phyloP scores from a whole-genome alignment of 1,140 invertebrate genomes.

The Macrotrachela quadricornifera region DNA sequence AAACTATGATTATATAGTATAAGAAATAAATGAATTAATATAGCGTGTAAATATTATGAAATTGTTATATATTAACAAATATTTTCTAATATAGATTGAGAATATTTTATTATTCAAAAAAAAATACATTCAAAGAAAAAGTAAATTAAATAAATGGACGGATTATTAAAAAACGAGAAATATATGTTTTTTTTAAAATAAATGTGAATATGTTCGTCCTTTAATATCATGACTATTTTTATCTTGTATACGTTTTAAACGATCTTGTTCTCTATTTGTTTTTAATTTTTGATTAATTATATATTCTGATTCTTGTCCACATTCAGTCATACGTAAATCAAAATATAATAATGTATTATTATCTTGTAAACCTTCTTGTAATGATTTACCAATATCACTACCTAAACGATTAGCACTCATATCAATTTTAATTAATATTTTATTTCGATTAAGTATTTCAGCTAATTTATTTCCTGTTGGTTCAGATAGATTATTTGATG shows the following conservation, averaged over 20 bases:
- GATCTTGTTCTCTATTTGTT: constrained; percentile 21
- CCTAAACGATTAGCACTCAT: constrained; percentile 27
- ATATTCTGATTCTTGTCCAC: constrained; percentile 28
- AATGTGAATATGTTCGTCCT: constrained; percentile 7
- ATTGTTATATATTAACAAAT: no score
- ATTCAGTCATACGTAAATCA: constrained; percentile 28
- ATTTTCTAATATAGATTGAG: no score
- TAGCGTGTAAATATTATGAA: no score
- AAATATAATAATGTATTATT: constrained; percentile 24
- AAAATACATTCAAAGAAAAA: no score
- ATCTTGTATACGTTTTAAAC: constrained; percentile 5
- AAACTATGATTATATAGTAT: no score
- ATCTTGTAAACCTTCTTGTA: constrained; percentile 29
- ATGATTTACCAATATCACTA: constrained; percentile 28
- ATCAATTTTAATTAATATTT: constrained; percentile 18
- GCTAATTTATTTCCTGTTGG: constrained; percentile 24
- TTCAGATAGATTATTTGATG: constrained; percentile 26
- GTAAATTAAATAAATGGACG: no score
- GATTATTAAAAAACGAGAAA: no score
- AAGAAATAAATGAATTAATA: no score
- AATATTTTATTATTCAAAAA: no score
- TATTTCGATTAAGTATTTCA: constrained; percentile 23
- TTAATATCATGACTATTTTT: neutral
- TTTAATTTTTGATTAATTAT: constrained; percentile 26
- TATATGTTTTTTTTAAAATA: neutral